Conservation (phyloP, 2,113 vertebrate genomes). For the Sisor rabdophorus region DNA sequence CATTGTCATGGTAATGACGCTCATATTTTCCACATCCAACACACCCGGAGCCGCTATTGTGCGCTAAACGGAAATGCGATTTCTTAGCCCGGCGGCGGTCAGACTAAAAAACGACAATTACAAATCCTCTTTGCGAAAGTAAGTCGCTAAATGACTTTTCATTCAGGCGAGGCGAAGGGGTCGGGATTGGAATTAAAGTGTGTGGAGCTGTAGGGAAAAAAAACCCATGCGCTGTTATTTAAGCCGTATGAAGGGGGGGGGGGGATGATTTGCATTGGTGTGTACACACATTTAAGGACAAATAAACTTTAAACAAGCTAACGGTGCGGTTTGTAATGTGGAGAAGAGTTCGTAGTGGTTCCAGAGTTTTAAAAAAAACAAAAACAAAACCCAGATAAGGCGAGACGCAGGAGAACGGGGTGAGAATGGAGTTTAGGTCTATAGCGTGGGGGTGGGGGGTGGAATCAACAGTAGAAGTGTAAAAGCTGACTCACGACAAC, state of each 20-base stretch:
- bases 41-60: slow-evolving; percentile 71
- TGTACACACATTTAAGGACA: background rate
- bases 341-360: background rate
- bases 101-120: slow-evolving; percentile 61
- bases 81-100: slow-evolving; percentile 65
- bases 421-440: background rate
- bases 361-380: background rate
- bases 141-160: slow-evolving; percentile 75
- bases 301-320: too few species aligned
- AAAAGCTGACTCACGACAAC: too few species aligned
- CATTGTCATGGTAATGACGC: slow-evolving; percentile 78
- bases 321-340: background rate
- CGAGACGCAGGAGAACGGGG: background rate
- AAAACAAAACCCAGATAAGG: background rate
- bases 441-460: too few species aligned
- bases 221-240: slow-evolving; percentile 59
- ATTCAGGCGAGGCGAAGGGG: slow-evolving; percentile 69
- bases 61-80: slow-evolving; percentile 75
- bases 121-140: slow-evolving; percentile 67
- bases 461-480: too few species aligned
- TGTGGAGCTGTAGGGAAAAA: slow-evolving; percentile 56
- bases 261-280: slow-evolving; percentile 25
- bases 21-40: slow-evolving; percentile 72
- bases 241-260: slow-evolving; percentile 55
- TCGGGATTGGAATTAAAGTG: slow-evolving; percentile 72